Evolutionary conservation across 2,888 invertebrate species (phyloP), one percentile per base, ranked within the genome.

Genomic region (Sarcophaga subvicina): DNA sequence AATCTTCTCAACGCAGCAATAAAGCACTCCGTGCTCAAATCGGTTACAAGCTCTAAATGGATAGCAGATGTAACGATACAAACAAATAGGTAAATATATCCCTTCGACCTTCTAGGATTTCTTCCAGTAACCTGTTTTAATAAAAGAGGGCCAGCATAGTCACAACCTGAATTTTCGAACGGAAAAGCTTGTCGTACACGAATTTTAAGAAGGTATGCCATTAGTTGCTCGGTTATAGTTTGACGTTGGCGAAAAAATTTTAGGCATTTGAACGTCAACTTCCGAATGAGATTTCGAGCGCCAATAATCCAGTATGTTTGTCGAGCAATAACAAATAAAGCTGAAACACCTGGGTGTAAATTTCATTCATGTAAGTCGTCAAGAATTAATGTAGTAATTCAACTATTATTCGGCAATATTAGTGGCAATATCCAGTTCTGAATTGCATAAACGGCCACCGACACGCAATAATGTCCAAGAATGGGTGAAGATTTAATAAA

Each of bases 261-360:
- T 12, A 80, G 12, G 22, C 77, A 85, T 62, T 73, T 66, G 22
- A 73, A 73, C 0, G 75, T 80, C 6, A 88, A 12, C 4, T 64
- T n/a, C 10, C 82, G 71, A 37, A 88, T 78, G 47, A 86, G 60
- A 67, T 85, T 88, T 69, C 88, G 67, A 2, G 73, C 82, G 11
- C 85, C 77, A 12, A 85, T 25, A 17, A 88, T 86, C 84, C 88
- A 88, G 25, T 84, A 87, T n/a, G 76, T 47, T 67, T 88, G 76
- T 8, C 86, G 84, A 25, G 85, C 70, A n/a, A 87, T 89, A 0
- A 85, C 78, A 59, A 88, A 88, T 3, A 87, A 66, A 47, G 79
- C 81, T 11, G 88, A 86, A 4, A 87, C 84, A 2, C 80, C 88
- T 54, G 75, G 71, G 69, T 87, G 87, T 3, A 83, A 25, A 66